These are phyloP conservation scores for Enteromius fasciolatus DNA, from an alignment of 2,797 vertebrate genomes.

Conservation along the genomic window DNA sequence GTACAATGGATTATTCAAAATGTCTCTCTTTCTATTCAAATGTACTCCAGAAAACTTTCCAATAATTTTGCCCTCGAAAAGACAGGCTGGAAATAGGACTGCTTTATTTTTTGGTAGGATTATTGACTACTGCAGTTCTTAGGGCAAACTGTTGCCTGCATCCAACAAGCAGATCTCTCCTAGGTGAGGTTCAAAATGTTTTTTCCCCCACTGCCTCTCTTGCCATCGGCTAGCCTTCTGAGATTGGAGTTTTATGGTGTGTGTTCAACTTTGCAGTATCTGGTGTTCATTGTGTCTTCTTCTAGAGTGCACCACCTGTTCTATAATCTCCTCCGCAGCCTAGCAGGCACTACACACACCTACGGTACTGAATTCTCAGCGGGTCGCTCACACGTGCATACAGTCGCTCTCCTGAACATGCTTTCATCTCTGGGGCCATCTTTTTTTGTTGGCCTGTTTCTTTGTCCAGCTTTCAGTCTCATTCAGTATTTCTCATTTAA, in stretches of 20 bases:
- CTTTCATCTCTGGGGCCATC: constrained; percentile 52
- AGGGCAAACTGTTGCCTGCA: background rate
- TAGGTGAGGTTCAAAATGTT: background rate
- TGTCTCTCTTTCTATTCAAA: constrained; percentile 27
- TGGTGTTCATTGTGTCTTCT: constrained; percentile 20
- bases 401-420: constrained; percentile 29
- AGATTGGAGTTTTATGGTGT: constrained; percentile 22
- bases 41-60: constrained; percentile 13
- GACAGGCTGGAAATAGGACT: background rate
- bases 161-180: constrained; percentile 10
- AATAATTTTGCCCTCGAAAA: constrained; percentile 19
- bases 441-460: constrained; percentile 48
- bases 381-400: background rate
- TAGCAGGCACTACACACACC: constrained; percentile 27
- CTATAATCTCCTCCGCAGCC: constrained; percentile 46
- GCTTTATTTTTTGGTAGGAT: background rate
- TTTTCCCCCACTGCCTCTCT: background rate
- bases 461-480: constrained; percentile 42
- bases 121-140: constrained; percentile 22
- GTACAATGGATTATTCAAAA: constrained; percentile 28
- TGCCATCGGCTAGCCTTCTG: constrained; percentile 38
- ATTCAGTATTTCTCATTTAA: constrained; percentile 45
- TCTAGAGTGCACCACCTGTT: constrained; percentile 38
- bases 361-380: constrained; percentile 27
- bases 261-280: constrained; percentile 53